phyloP scores from a whole-genome alignment of 53 echinoderm and acorn worm genomes.

The Paelopatides confundens region DNA sequence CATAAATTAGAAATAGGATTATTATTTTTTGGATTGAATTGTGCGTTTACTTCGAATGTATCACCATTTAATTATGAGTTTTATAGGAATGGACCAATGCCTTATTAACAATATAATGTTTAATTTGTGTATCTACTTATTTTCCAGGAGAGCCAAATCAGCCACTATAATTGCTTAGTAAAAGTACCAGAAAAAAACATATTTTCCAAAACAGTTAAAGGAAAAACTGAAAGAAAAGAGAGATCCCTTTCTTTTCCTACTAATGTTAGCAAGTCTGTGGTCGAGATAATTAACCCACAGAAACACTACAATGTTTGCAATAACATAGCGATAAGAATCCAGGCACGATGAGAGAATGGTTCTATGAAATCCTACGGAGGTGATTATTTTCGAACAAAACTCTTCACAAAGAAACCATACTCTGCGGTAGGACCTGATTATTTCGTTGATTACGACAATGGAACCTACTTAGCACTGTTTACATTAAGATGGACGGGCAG shows the following conservation, averaged over 20 bases:
- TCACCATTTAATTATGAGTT: too few species aligned
- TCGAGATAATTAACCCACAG: not conserved
- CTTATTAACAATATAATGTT: too few species aligned
- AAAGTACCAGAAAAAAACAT: too few species aligned
- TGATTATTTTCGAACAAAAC: conserved; percentile 26
- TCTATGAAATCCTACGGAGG: conserved; percentile 14
- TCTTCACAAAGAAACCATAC: conserved; percentile 13
- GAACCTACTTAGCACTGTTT: conserved; percentile 56
- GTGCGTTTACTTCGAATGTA: too few species aligned
- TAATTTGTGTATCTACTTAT: too few species aligned
- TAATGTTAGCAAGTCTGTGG: not conserved
- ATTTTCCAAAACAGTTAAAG: too few species aligned
- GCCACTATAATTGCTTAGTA: too few species aligned
- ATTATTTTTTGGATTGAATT: too few species aligned
- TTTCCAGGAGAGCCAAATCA: too few species aligned
- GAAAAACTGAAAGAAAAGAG: not conserved
- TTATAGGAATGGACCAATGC: too few species aligned
- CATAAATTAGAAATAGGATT: too few species aligned
- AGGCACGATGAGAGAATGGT: not conserved
- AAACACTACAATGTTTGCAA: conserved; percentile 13
- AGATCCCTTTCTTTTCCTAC: not conserved
- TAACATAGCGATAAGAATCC: conserved; percentile 6
- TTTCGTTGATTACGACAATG: conserved; percentile 55
- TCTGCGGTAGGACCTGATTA: conserved; percentile 23
- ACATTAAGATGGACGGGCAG: conserved; percentile 57